Evolutionary conservation across 2,113 vertebrate genomes (phyloP).

Genomic region (Myxocyprinus asiaticus): DNA sequence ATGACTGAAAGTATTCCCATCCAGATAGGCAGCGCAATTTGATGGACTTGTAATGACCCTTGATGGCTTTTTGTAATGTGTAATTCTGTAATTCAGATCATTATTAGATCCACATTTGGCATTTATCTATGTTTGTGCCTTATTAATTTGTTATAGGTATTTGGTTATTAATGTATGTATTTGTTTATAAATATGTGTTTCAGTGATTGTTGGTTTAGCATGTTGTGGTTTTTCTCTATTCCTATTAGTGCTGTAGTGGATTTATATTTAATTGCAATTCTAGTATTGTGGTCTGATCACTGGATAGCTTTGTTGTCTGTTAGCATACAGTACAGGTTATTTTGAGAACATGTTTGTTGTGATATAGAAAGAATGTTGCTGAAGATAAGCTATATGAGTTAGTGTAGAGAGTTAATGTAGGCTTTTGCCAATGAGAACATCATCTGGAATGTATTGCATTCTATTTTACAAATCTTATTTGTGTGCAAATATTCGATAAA

Average conservation of each 20-base stretch:
- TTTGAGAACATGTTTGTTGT: constrained; percentile 5
- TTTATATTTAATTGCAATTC: not conserved
- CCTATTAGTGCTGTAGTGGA: not conserved
- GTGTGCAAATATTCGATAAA: not conserved
- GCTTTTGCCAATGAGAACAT: too few relatives aligned
- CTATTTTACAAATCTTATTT: not conserved
- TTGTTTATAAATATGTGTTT: constrained; percentile 6
- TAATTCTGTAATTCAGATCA: constrained; percentile 40
- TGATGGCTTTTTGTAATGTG: constrained; percentile 41
- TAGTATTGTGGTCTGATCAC: not conserved
- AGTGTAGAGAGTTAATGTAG: too few relatives aligned
- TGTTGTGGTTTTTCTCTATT: not conserved
- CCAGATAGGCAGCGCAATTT: constrained; percentile 35
- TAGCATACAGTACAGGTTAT: not conserved
- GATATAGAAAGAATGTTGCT: not conserved
- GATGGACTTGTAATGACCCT: constrained; percentile 43
- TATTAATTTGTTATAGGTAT: not conserved
- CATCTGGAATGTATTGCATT: not conserved
- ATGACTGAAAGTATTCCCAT: constrained; percentile 33
- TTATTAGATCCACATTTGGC: constrained; percentile 34
- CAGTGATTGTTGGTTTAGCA: not conserved
- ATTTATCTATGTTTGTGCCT: not conserved
- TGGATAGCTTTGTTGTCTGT: not conserved
- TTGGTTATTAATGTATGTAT: not conserved
- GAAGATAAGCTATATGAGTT: not conserved